phyloP scores from a whole-genome alignment of 2,888 invertebrate species.

The Polia nebulosa region DNA sequence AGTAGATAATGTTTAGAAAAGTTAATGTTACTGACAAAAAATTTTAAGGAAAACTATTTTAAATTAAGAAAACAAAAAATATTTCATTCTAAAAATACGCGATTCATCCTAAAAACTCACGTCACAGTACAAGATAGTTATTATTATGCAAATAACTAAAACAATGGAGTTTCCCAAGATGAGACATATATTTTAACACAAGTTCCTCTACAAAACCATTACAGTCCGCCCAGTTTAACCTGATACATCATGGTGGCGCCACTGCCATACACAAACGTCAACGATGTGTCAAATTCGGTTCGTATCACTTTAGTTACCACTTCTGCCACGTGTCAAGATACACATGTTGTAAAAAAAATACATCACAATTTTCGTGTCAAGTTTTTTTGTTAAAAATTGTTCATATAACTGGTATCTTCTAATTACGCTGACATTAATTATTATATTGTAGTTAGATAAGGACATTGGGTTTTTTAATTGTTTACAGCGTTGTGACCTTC shows the following conservation, averaged over 20 bases:
- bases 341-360: constrained; percentile 1
- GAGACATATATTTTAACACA: constrained; percentile 54
- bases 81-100: neutral
- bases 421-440: constrained; percentile 64
- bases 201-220: constrained; percentile 50
- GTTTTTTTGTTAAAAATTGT: constrained; percentile 53
- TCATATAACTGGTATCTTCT: constrained; percentile 48
- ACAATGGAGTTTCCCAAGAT: constrained; percentile 61
- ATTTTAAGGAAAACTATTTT: neutral
- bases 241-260: constrained; percentile 8
- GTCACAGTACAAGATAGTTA: constrained; percentile 36
- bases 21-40: neutral
- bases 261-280: constrained; percentile 1
- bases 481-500: constrained; percentile 55
- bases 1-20: neutral
- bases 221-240: constrained; percentile 1
- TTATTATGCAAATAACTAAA: constrained; percentile 51
- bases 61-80: neutral
- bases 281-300: neutral
- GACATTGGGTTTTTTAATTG: constrained; percentile 57
- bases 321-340: constrained; percentile 5
- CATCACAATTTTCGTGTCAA: constrained; percentile 21
- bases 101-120: constrained; percentile 14
- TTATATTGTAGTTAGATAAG: constrained; percentile 60
- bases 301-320: neutral